Evolutionary conservation across 2,113 vertebrate genomes (phyloP).

Genomic region (Microcebus ravelobensis): DNA sequence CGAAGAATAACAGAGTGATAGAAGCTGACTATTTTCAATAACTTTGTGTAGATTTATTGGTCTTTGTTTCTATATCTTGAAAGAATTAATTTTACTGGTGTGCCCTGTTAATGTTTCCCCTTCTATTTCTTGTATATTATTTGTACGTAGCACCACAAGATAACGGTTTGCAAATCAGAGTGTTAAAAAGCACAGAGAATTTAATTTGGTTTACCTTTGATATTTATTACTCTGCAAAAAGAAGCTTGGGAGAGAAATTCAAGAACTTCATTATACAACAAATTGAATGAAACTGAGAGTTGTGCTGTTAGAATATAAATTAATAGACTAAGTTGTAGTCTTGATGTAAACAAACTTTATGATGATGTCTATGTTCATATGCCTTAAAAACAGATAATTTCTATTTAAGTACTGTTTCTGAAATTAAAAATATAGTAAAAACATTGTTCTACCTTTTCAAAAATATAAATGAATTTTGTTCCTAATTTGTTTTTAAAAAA

Average conservation of each 20-base stretch:
- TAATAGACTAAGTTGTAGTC: conserved; percentile 53
- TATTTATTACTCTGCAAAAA: conserved; percentile 41
- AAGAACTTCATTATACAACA: conserved; percentile 24
- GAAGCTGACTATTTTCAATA: not conserved
- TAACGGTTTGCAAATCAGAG: conserved; percentile 20
- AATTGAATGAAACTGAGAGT: not conserved
- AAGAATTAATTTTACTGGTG: not conserved
- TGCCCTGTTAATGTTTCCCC: not conserved
- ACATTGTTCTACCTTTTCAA: not conserved
- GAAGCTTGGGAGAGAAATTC: conserved; percentile 33
- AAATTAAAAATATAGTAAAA: conserved; percentile 19
- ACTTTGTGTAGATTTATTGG: not conserved
- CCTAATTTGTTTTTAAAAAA: not conserved
- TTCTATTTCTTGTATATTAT: not conserved
- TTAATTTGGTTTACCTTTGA: conserved; percentile 58
- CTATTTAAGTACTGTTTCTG: not conserved
- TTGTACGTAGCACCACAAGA: not conserved
- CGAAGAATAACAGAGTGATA: not conserved
- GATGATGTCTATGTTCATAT: not conserved
- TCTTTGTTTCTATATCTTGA: not conserved
- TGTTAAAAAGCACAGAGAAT: conserved; percentile 20
- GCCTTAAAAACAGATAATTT: conserved; percentile 38
- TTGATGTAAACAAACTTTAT: conserved; percentile 20
- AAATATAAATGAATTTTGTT: conserved; percentile 1
- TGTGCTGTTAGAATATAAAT: conserved; percentile 42